Percentiles rank a stretch among this genome's conserved stretches.
Evolutionary conservation across 2,888 invertebrate species (phyloP).

Genomic region (Tricholauxania praeusta): DNA sequence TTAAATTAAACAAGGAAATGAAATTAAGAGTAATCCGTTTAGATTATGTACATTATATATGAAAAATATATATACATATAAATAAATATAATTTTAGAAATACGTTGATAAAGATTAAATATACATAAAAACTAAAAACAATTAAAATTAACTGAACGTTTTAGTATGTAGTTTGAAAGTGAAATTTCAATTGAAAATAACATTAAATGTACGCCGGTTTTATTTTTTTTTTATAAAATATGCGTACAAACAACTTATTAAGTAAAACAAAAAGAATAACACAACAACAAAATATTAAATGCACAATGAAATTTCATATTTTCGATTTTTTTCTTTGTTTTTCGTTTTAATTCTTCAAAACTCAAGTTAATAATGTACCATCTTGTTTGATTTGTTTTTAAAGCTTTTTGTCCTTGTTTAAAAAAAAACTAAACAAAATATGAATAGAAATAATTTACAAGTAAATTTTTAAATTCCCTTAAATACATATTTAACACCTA

Average conservation of each 20-base stretch:
- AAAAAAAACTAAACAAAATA: not conserved
- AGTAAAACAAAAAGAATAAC: not conserved
- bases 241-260: too few relatives aligned
- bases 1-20: slow-evolving; percentile 23
- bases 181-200: slow-evolving; percentile 41
- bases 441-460: slow-evolving; percentile 14
- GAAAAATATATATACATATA: slow-evolving; percentile 31
- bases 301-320: slow-evolving; percentile 1
- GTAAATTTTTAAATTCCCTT: slow-evolving; percentile 12
- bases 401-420: not conserved
- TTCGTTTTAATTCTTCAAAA: not conserved
- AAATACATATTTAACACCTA: not conserved
- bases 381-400: slow-evolving; percentile 3
- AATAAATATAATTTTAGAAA: slow-evolving; percentile 40
- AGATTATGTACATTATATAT: slow-evolving; percentile 34
- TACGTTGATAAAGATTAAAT: slow-evolving; percentile 42
- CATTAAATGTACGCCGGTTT: not conserved
- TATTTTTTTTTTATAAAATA: not conserved
- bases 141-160: slow-evolving; percentile 33
- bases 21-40: slow-evolving; percentile 26
- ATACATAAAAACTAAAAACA: slow-evolving; percentile 45
- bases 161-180: slow-evolving; percentile 36
- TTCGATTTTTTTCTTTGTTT: not conserved
- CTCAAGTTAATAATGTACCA: not conserved
- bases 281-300: not conserved